Evolutionary conservation across 1,140 invertebrate genomes (phyloP).

Genomic region (Macrobrachium nipponense): DNA sequence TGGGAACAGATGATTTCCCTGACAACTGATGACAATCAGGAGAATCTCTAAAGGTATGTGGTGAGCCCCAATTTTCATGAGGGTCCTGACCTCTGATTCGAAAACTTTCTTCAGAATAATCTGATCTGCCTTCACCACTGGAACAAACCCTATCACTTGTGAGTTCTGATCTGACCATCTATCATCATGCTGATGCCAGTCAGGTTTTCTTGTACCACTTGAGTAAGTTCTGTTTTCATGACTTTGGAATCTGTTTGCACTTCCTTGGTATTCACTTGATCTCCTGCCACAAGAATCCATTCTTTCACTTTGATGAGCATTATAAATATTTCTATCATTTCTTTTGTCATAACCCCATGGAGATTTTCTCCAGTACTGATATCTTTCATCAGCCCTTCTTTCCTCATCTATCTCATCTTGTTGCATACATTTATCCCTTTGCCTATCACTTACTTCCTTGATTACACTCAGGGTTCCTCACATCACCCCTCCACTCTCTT

Average conservation of each 20-base stretch:
- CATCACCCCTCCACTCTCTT: too few species aligned
- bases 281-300: too few species aligned
- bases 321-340: too few species aligned
- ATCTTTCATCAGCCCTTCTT: background rate
- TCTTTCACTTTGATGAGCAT: too few species aligned
- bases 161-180: background rate
- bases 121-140: background rate
- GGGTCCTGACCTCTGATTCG: background rate
- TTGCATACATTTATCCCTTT: background rate
- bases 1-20: too few species aligned
- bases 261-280: too few species aligned
- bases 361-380: background rate
- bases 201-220: background rate
- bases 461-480: too few species aligned
- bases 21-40: too few species aligned
- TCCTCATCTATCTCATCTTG: background rate
- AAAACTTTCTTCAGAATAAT: background rate
- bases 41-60: too few species aligned
- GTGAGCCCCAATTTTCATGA: too few species aligned
- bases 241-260: too few species aligned
- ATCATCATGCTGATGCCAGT: conserved; percentile 8
- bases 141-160: background rate
- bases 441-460: background rate
- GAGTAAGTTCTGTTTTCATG: background rate
- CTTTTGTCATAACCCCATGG: too few species aligned